Conservation (phyloP, 1,140 invertebrate genomes). For the Drosophila seguyi region DNA sequence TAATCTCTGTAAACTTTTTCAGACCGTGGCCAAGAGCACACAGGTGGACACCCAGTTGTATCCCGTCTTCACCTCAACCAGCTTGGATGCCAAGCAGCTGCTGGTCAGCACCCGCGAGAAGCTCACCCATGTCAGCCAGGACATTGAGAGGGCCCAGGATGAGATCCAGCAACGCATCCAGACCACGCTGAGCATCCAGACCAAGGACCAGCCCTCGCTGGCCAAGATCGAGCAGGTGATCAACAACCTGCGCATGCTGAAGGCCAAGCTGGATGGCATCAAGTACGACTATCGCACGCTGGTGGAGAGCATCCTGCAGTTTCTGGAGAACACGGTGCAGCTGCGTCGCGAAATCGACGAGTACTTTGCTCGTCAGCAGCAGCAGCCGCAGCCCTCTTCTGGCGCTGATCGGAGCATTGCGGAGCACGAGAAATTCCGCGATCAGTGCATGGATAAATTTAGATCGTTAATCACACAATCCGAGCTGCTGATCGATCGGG, state of each 20-base stretch:
- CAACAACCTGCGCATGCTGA: constrained; percentile 79
- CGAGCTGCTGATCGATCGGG: constrained; percentile 82
- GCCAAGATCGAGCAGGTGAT: constrained; percentile 88
- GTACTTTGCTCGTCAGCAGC: constrained; percentile 63
- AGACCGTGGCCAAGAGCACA: constrained; percentile 92
- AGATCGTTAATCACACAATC: constrained; percentile 84
- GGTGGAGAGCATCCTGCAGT: constrained; percentile 88
- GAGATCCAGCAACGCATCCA: constrained; percentile 91
- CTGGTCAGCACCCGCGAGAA: constrained; percentile 86
- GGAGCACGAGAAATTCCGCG: constrained; percentile 84
- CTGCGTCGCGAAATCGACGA: constrained; percentile 74
- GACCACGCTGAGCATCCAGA: constrained; percentile 85
- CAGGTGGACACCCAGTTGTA: constrained; percentile 91
- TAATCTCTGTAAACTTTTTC: constrained; percentile 40
- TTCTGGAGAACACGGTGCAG: constrained; percentile 76
- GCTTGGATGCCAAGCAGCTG: constrained; percentile 87
- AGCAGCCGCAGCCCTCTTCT: constrained; percentile 1
- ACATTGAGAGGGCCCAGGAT: constrained; percentile 90
- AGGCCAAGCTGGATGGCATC: constrained; percentile 88
- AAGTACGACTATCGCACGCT: constrained; percentile 91
- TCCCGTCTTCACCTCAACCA: constrained; percentile 90
- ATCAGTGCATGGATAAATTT: constrained; percentile 84
- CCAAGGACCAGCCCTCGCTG: constrained; percentile 88
- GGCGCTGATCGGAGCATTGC: constrained; percentile 72
- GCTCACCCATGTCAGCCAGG: constrained; percentile 87